Evolutionary conservation across 2,888 invertebrate species (phyloP).

Genomic region (Operophtera brumata): DNA sequence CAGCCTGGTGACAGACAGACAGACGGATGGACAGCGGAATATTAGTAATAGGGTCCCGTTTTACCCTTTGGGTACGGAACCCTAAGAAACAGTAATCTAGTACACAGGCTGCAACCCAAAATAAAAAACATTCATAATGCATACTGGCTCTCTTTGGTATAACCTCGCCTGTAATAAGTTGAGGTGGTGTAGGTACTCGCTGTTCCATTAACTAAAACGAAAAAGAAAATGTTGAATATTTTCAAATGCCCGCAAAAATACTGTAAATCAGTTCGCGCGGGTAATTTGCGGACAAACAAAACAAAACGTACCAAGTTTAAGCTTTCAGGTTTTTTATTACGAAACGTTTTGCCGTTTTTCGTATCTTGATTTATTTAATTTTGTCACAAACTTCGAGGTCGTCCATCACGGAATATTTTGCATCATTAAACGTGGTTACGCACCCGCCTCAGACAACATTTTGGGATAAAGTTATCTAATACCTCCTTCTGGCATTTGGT

Average conservation of each 20-base stretch:
- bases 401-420: conserved; percentile 17
- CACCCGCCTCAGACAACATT: background rate
- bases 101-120: background rate
- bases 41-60: too few relatives aligned
- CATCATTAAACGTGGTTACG: conserved; percentile 11
- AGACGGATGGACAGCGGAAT: too few relatives aligned
- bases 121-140: background rate
- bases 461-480: conserved; percentile 2
- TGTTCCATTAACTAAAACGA: background rate
- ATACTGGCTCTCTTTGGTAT: background rate
- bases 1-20: too few relatives aligned
- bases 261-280: conserved; percentile 33
- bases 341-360: conserved; percentile 26
- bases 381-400: conserved; percentile 17
- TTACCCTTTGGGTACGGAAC: too few relatives aligned
- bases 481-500: background rate
- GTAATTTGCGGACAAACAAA: conserved; percentile 32
- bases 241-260: conserved; percentile 25
- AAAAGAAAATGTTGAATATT: conserved; percentile 22
- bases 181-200: background rate
- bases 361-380: conserved; percentile 20
- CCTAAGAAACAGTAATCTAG: too few relatives aligned
- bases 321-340: conserved; percentile 29
- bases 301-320: conserved; percentile 30
- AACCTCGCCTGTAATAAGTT: too few relatives aligned